phyloP scores from a whole-genome alignment of 1,140 invertebrate species.

The Ridgeia piscesae region DNA sequence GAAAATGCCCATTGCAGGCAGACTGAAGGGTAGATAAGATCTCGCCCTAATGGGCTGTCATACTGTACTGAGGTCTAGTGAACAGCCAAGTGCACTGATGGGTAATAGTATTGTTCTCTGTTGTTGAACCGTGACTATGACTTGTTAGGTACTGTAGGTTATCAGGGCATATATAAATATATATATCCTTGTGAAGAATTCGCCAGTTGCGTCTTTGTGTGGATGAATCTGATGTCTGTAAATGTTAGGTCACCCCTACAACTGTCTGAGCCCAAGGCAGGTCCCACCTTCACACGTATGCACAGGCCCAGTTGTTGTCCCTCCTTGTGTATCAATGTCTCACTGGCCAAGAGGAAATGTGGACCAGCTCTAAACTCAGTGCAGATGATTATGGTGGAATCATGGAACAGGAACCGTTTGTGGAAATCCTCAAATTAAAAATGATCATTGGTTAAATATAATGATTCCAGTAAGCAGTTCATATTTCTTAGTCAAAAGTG shows the following conservation, averaged over 20 bases:
- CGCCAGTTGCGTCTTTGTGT: background rate
- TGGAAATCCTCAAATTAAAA: background rate
- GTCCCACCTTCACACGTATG: too few species aligned
- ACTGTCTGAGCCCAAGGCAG: too few species aligned
- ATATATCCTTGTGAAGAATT: background rate
- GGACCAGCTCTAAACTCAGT: background rate
- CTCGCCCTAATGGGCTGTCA: background rate
- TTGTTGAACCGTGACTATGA: background rate
- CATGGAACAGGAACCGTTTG: background rate
- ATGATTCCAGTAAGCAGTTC: too few species aligned
- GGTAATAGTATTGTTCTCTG: background rate
- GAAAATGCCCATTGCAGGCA: background rate
- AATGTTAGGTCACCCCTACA: background rate
- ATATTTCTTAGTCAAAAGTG: too few species aligned
- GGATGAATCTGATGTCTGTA: background rate
- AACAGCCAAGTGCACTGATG: background rate
- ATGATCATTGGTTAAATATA: too few species aligned
- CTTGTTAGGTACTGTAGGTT: background rate
- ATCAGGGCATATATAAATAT: background rate
- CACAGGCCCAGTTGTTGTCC: too few species aligned
- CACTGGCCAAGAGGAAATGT: background rate
- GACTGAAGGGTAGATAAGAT: background rate
- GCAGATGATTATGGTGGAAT: background rate
- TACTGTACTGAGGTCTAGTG: background rate
- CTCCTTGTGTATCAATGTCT: too few species aligned